Base-by-base conservation (phyloP, 1,140 invertebrate genomes). In the Ganaspis sp. region DNA sequence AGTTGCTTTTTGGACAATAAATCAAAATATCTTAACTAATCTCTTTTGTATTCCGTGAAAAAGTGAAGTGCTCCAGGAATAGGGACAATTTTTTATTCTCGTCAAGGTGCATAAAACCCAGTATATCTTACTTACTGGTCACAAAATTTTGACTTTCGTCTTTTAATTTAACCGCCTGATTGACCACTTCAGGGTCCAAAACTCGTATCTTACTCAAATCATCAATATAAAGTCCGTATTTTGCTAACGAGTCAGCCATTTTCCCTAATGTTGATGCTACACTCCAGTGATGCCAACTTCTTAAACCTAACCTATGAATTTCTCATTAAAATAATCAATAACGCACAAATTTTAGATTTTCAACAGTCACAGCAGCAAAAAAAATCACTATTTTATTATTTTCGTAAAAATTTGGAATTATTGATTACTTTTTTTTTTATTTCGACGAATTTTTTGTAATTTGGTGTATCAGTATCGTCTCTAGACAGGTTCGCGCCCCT, bases 151-250 rank as follows among this genome's bases (percentile, higher is more conserved):
- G 94, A 87, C 96, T 96, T 90, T 96, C 95, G 79, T 96, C 95
- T 91, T 94, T 95, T 49, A 98, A 89, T 90, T 97, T 94, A 76
- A 92, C 92, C 15, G 95, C 96, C 87, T 97, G 95, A 84, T 94
- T 94, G 1, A 94, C 91, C 38, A 95, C 92, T 83, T 95, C 93
- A 1, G 95, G 95, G 85, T 98, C 96, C 74, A 97, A 90, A 75
- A 97, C 93, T 84, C 95, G 92, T 77, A 97, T 94, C 92, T 96
- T 97, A 87, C 96, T 95, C 21, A 97, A 93, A 90, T 97, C 96
- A 89, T 98, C 96, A 80, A 97, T 95, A 91, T 94, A 96, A 78
- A 98, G 92, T 42, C 96, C 96, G 73, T 94, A 93, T 90, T 95
- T 94, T 53, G 93, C 90, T 53, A 97, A 87, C 75, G 94, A 92